Conservation (phyloP, 2,113 vertebrate species). For the Thamnaconus septentrionalis region DNA sequence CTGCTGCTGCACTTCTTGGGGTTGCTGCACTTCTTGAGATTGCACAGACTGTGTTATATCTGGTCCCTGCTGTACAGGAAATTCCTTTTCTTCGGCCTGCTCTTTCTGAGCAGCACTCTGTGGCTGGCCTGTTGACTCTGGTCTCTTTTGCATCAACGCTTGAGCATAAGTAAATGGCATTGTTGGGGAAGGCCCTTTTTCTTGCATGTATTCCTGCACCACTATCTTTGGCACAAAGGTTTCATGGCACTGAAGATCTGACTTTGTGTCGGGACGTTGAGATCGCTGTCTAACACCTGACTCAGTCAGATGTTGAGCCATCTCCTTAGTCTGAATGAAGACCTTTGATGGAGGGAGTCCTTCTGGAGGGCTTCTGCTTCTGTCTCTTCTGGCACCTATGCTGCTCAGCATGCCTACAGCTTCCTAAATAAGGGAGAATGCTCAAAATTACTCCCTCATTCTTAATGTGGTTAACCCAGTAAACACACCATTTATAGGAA, state of each 20-base stretch:
- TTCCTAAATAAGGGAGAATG: constrained; percentile 61
- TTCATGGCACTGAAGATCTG: not conserved
- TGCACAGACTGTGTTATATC: too few relatives aligned
- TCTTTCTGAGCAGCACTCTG: constrained; percentile 3
- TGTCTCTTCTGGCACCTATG: constrained; percentile 69
- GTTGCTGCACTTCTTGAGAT: too few relatives aligned
- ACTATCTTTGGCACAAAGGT: constrained; percentile 64
- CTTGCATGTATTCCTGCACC: constrained; percentile 64
- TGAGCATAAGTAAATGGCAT: constrained; percentile 44
- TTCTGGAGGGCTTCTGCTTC: constrained; percentile 70
- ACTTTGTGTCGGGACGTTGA: not conserved
- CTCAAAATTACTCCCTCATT: not conserved
- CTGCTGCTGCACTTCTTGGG: constrained; percentile 1
- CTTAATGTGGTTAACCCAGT: not conserved
- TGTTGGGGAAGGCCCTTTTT: constrained; percentile 29
- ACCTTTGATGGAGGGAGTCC: constrained; percentile 67
- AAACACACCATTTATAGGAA: not conserved
- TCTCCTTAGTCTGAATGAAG: constrained; percentile 54
- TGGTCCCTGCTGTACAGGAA: not conserved
- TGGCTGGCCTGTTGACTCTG: not conserved
- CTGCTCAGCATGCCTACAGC: constrained; percentile 77
- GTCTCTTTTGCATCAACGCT: constrained; percentile 37
- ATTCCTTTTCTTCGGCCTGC: constrained; percentile 13
- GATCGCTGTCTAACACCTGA: not conserved
- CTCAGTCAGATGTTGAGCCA: constrained; percentile 12